These are phyloP conservation scores for Timema podura DNA, from an alignment of 2,888 invertebrate genomes.

Conservation along the genomic window DNA sequence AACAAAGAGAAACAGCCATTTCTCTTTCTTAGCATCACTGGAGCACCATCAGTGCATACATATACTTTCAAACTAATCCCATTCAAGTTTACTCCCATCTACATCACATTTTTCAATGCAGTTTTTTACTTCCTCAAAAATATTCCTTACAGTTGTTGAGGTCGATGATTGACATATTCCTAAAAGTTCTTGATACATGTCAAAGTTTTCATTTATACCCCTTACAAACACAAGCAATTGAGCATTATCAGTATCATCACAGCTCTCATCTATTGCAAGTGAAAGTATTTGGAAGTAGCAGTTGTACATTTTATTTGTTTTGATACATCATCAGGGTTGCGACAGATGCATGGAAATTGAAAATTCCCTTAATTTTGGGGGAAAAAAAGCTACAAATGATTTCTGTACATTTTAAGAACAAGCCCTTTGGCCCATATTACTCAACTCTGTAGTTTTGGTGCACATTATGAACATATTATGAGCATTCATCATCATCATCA, in stretches of 20 bases:
- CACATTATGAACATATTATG: no score
- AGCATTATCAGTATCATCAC: conserved; percentile 1
- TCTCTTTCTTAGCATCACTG: no score
- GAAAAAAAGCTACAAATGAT: no score
- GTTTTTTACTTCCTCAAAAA: conserved; percentile 3
- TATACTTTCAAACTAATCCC: neutral
- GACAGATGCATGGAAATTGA: no score
- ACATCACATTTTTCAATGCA: conserved; percentile 6
- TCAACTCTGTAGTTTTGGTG: no score
- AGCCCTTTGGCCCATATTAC: no score
- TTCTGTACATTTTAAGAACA: no score
- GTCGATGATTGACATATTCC: neutral
- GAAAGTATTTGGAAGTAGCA: conserved; percentile 1
- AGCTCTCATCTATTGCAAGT: conserved; percentile 5
- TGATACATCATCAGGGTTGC: neutral
- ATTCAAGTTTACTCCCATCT: neutral
- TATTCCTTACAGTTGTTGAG: neutral
- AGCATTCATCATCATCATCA: no score
- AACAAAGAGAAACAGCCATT: no score
- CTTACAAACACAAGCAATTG: conserved; percentile 4
- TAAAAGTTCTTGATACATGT: neutral
- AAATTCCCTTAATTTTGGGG: no score
- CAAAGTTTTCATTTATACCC: neutral
- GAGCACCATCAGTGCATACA: neutral
- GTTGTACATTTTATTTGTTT: neutral